phyloP scores from a whole-genome alignment of 2,797 vertebrate species.

The Paratrypauchen microcephalus region DNA sequence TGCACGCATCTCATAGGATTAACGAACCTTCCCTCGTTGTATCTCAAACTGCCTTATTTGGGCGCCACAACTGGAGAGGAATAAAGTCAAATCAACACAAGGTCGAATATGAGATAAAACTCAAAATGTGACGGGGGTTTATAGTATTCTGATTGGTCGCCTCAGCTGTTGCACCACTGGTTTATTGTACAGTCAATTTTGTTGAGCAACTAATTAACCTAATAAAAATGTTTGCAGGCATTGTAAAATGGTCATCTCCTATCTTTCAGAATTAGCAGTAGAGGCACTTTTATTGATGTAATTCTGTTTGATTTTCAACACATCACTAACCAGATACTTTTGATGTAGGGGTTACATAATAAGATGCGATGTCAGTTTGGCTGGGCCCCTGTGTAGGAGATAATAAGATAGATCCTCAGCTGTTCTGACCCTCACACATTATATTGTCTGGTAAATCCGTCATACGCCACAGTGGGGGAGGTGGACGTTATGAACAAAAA shows the following conservation, averaged over 20 bases:
- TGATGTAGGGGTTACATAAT: too few relatives aligned
- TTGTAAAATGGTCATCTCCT: too few relatives aligned
- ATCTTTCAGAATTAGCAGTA: too few relatives aligned
- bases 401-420: not conserved
- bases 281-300: too few relatives aligned
- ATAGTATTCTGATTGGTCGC: not conserved
- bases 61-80: not conserved
- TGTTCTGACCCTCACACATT: not conserved
- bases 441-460: not conserved
- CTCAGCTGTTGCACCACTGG: not conserved
- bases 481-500: not conserved
- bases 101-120: not conserved
- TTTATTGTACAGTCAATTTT: not conserved
- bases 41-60: not conserved
- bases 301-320: too few relatives aligned
- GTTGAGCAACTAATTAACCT: not conserved
- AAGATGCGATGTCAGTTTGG: too few relatives aligned
- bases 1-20: conserved; percentile 8
- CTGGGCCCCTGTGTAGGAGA: too few relatives aligned
- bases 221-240: too few relatives aligned
- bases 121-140: not conserved
- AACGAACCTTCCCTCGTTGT: not conserved
- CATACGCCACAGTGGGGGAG: not conserved
- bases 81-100: not conserved
- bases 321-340: too few relatives aligned